Evolutionary conservation across 2,888 invertebrate species (phyloP).

Genomic region (Troides aeacus): DNA sequence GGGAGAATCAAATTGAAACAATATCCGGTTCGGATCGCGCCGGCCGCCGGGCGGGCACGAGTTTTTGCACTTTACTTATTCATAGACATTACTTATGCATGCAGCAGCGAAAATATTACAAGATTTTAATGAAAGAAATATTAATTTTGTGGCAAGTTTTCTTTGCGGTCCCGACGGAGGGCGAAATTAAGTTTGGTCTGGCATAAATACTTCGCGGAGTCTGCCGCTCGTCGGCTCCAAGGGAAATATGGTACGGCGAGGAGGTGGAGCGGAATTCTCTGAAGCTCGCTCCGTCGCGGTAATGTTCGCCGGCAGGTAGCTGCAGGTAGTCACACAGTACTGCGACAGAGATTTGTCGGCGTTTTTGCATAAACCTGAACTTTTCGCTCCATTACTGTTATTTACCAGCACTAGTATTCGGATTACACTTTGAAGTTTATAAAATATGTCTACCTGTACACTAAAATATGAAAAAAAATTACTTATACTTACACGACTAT

Average conservation of each 20-base stretch:
- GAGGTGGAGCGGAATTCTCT: conserved; percentile 36
- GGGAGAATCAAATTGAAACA: conserved; percentile 41
- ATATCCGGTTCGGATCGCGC: conserved; percentile 36
- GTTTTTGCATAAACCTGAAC: no score
- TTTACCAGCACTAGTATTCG: no score
- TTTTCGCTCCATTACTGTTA: no score
- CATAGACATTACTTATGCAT: conserved; percentile 80
- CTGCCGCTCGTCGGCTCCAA: conserved; percentile 28
- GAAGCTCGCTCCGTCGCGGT: conserved; percentile 4
- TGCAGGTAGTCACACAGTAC: no score
- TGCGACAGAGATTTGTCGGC: no score
- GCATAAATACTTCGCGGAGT: conserved; percentile 38
- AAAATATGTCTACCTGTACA: no score
- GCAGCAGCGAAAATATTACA: conserved; percentile 81
- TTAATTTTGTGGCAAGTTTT: conserved; percentile 79
- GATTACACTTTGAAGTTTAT: no score
- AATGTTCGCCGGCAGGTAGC: conserved; percentile 1
- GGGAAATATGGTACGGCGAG: conserved; percentile 45
- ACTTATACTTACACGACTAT: no score
- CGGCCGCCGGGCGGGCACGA: conserved; percentile 29
- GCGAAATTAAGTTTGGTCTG: conserved; percentile 65
- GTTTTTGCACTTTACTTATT: conserved; percentile 75
- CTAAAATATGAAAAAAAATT: no score
- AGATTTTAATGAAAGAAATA: conserved; percentile 82
- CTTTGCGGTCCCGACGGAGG: conserved; percentile 62